Conservation (phyloP, 2,888 invertebrate genomes). For the Drosophila kanekoi region DNA sequence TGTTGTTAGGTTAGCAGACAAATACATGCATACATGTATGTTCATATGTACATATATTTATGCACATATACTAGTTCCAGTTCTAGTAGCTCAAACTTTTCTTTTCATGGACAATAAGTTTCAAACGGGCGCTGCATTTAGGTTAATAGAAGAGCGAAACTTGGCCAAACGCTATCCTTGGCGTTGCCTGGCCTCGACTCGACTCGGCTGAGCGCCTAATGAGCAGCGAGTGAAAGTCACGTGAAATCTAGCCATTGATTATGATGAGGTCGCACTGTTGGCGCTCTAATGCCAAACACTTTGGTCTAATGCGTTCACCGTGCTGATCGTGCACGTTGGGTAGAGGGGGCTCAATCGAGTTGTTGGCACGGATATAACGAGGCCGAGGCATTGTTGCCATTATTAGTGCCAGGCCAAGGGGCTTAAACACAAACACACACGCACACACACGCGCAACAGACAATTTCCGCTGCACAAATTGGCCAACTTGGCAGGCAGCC, state of each 20-base stretch:
- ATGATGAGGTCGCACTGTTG: conserved; percentile 54
- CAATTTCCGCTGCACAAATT: conserved; percentile 71
- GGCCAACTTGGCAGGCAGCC: conserved; percentile 10
- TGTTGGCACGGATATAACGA: conserved; percentile 14
- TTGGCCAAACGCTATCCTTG: conserved; percentile 26
- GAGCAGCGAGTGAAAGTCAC: conserved; percentile 44
- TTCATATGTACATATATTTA: no score
- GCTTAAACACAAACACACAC: conserved; percentile 16
- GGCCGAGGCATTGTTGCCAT: conserved; percentile 36
- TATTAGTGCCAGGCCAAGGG: conserved; percentile 40
- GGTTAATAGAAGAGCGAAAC: conserved; percentile 35
- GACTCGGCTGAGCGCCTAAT: conserved; percentile 32
- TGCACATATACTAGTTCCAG: no score
- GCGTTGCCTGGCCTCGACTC: not conserved
- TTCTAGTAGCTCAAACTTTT: conserved; percentile 14
- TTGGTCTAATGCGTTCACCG: conserved; percentile 46
- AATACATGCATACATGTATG: no score
- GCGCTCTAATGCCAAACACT: conserved; percentile 53
- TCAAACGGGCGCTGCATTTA: conserved; percentile 36
- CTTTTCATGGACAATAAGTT: conserved; percentile 38
- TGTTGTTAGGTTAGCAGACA: no score
- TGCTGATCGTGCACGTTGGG: no score
- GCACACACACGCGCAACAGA: conserved; percentile 30
- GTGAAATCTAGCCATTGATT: conserved; percentile 54
- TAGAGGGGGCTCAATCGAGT: not conserved